Evolutionary conservation across 2,888 invertebrate species (phyloP), one percentile per base, ranked within the genome.

Genomic region (Xylota segnis): DNA sequence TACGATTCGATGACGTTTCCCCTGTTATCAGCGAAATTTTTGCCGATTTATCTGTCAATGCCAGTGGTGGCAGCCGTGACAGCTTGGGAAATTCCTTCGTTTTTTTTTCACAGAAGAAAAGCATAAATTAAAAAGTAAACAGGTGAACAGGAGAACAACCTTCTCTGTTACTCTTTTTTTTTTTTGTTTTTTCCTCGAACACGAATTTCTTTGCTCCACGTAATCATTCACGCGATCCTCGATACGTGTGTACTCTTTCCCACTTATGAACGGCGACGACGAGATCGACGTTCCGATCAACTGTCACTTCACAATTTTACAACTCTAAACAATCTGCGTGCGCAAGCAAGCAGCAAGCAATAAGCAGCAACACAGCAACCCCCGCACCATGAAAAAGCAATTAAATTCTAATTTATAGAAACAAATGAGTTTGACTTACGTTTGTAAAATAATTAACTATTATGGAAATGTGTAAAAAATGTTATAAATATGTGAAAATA

Each of bases 211-310:
- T 14, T 32, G 77, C 70, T 76, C 81, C 86, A 86, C 86, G 86
- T 86, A 82, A 86, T 70, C 86, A 77, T 86, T 86, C 72, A 72
- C 86, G 58, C 82, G 81, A 86, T 86, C 75, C 45, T 54, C 43
- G 5, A 34, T 14, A 45, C 12, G 23, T 58, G 68, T 81, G 68
- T 37, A 63, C 76, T 86, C 72, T 77, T 66, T 86, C 76, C 43
- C 86, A 77, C 82, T 63, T 32, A 34, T 52, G 40, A 6, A 12
- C 6, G 23, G 3, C 23, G 23, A 23, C 23, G 23, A 23, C 0
- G 37, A 10, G 81, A 76, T 86, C 79, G 43, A 27, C 43, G 59
- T 47, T 71, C 40, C 23, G 68, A 76, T 68, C 40, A 61, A 61
- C 27, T 76, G 86, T 84, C 86, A 86, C 86, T 86, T 82, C 71